phyloP scores from a whole-genome alignment of 1,140 invertebrate genomes.

The Drosophila tsacasi region DNA sequence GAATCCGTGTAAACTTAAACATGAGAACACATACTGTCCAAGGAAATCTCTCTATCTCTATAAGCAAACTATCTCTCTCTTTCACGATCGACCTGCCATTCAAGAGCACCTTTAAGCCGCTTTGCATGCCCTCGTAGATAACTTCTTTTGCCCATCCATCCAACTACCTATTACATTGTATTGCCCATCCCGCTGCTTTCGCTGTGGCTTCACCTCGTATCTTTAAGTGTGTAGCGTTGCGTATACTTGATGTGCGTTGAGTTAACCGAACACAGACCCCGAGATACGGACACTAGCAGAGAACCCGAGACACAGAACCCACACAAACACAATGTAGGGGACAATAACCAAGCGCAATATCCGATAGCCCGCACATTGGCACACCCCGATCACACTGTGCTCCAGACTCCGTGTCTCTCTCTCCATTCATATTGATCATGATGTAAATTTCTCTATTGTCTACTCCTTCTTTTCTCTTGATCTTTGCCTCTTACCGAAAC shows the following conservation, averaged over 20 bases:
- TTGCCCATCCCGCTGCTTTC: conserved; percentile 20
- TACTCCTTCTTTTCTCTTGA: conserved; percentile 63
- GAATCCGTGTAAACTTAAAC: conserved; percentile 65
- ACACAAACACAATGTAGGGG: conserved; percentile 53
- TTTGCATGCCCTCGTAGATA: conserved; percentile 47
- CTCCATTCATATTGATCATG: conserved; percentile 61
- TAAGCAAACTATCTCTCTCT: conserved; percentile 16
- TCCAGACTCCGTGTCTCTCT: conserved; percentile 23
- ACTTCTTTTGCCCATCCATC: conserved; percentile 27
- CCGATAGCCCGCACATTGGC: conserved; percentile 33
- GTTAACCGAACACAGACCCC: conserved; percentile 10
- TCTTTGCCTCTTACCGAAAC: conserved; percentile 34
- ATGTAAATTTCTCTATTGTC: conserved; percentile 65
- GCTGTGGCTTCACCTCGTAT: conserved; percentile 49
- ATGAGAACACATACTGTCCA: conserved; percentile 74
- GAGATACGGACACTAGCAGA: conserved; percentile 12
- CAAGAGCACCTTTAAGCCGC: conserved; percentile 16
- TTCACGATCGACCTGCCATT: conserved; percentile 17
- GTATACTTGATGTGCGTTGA: conserved; percentile 54
- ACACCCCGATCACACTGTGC: conserved; percentile 25
- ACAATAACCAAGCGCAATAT: conserved; percentile 6
- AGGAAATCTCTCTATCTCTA: conserved; percentile 15
- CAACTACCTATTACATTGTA: conserved; percentile 12
- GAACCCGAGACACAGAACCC: conserved; percentile 35
- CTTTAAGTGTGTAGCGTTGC: conserved; percentile 65